Conservation (phyloP, 2,113 vertebrate genomes). For the Hirundichthys speculiger region DNA sequence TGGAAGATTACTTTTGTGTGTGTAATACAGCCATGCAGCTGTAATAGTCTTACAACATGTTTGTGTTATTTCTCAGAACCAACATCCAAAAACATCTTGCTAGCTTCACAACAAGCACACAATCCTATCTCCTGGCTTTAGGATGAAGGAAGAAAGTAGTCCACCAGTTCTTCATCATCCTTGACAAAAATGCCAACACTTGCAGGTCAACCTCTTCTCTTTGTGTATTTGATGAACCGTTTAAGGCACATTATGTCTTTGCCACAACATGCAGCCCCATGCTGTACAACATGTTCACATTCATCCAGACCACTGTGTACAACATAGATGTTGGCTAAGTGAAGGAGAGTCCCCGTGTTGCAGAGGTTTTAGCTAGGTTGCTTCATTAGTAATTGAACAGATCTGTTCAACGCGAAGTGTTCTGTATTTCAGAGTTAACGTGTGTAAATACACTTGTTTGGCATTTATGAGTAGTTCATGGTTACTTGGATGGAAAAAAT, state of each 20-base stretch:
- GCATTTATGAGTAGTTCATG: constrained; percentile 39
- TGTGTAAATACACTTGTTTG: constrained; percentile 30
- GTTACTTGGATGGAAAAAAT: constrained; percentile 33
- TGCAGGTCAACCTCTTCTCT: constrained; percentile 35
- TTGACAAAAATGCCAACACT: constrained; percentile 14
- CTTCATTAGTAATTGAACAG: constrained; percentile 30
- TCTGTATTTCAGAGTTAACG: constrained; percentile 18
- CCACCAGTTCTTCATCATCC: constrained; percentile 28
- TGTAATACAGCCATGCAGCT: not conserved
- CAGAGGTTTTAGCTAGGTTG: constrained; percentile 34
- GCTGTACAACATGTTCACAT: not conserved
- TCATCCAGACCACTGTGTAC: constrained; percentile 19
- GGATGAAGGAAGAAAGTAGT: constrained; percentile 14
- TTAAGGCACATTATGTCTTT: constrained; percentile 18
- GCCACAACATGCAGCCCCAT: not conserved
- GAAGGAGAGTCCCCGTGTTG: constrained; percentile 31
- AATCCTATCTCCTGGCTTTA: constrained; percentile 11
- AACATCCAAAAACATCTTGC: constrained; percentile 40
- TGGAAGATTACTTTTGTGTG: no score
- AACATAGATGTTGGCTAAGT: constrained; percentile 21
- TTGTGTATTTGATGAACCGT: constrained; percentile 37
- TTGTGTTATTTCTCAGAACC: constrained; percentile 28
- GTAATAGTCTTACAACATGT: not conserved
- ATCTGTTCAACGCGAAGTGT: not conserved
- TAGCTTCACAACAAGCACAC: not conserved